These are phyloP conservation scores for Coccyzus lansbergi DNA, from an alignment of 2,797 vertebrate genomes.

Conservation along the genomic window DNA sequence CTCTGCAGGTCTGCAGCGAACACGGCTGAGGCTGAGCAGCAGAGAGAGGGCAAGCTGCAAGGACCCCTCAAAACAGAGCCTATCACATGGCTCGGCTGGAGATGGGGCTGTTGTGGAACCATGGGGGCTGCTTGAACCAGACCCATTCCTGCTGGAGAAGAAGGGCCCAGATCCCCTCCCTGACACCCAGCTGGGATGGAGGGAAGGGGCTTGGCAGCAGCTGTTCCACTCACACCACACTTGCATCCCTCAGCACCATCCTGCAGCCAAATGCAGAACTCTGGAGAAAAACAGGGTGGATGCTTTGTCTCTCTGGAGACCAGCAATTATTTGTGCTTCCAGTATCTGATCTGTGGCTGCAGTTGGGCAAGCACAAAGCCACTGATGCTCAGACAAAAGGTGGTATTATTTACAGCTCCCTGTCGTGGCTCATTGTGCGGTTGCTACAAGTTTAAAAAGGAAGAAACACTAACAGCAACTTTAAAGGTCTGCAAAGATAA, in stretches of 20 bases:
- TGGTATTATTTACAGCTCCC: not conserved
- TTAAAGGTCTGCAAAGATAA: not conserved
- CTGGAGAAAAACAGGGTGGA: rapidly evolving
- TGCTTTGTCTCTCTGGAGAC: not conserved
- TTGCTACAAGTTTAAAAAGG: not conserved
- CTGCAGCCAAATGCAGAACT: rapidly evolving
- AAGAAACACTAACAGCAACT: not conserved
- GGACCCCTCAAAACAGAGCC: rapidly evolving
- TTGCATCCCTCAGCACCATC: rapidly evolving
- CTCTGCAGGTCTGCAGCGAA: not conserved
- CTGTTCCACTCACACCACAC: rapidly evolving
- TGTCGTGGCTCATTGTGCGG: rapidly evolving
- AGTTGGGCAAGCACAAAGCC: not conserved
- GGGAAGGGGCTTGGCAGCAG: not conserved
- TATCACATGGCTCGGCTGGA: not conserved
- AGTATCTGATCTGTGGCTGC: not conserved
- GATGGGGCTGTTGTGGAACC: not conserved
- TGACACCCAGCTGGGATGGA: not conserved
- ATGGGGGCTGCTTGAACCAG: not conserved
- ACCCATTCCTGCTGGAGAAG: not conserved
- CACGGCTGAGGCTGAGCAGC: not conserved
- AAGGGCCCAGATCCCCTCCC: not conserved
- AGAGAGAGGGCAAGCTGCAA: not conserved
- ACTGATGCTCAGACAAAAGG: not conserved
- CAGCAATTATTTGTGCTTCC: not conserved